Evolutionary conservation across 92 coral and sea anemone species (phyloP), one percentile per base, ranked within the genome.

Genomic region (Zoanthus sociatus): DNA sequence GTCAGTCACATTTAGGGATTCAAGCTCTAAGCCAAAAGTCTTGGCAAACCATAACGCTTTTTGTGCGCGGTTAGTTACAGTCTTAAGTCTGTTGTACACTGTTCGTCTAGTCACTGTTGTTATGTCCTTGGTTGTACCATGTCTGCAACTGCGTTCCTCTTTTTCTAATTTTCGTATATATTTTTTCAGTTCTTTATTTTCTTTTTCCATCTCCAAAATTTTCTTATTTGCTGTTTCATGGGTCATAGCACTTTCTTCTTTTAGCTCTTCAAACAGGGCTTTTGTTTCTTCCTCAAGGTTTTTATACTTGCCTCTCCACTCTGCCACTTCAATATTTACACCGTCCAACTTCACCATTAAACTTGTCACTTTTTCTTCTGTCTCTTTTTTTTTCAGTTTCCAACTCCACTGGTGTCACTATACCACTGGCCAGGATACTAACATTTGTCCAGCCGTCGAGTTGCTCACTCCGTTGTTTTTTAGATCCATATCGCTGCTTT

Each of bases 31-130:
- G 58, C 92, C 90, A 79, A 90, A 90, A 48, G 55, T 83, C 58
- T 79, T 77, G 37, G 87, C 70, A 30, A 90, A 86, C 92, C 87
- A 86, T 32, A 90, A 68, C 4, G 84, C 92, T 74, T 90, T 71
- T 70, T 90, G 37, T 73, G 92, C 92, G 55, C 92, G 72, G 73
- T 14, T 18, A 1, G 72, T 21, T 0, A 84, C 77, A 50, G 66
- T 74, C 14, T 89, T 60, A 33, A 87, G 3, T 50, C 81, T 78
- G 63, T 89, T 70, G 45, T 83, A 69, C 44, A 81, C 37, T 71
- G 83, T 83, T 61, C 88, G 58, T 14, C 61, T 76, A 5, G 89
- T 76, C 42, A 75, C 51, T 32, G 73, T 63, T 31, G 64, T 44
- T 30, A 82, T 53, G 51, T 30, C 64, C 61, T 88, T 77, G 11